phyloP scores from a whole-genome alignment of 2,113 vertebrate species.

The Dissostichus mawsoni region DNA sequence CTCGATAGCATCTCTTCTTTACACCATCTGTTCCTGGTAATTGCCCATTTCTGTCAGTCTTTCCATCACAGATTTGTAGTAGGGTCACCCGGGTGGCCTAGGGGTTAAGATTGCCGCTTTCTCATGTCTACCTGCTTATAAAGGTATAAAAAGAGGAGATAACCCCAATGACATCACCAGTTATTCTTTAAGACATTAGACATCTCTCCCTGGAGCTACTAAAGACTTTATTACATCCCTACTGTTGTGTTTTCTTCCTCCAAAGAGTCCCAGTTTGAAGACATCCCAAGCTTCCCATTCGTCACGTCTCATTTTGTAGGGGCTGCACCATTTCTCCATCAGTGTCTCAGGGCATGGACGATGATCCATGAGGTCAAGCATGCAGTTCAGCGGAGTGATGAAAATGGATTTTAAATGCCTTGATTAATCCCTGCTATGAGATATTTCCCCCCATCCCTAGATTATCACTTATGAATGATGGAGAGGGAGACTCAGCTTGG shows the following conservation, averaged over 20 bases:
- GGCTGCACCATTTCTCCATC: constrained; percentile 2
- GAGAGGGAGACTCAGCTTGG: not conserved
- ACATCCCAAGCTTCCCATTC: constrained; percentile 5
- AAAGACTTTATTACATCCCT: not conserved
- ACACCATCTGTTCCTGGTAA: not conserved
- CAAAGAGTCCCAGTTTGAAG: not conserved
- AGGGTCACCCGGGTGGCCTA: not conserved
- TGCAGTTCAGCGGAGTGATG: constrained; percentile 17
- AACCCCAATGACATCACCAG: not conserved
- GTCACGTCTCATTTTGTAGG: not conserved
- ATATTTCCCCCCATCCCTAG: constrained; percentile 8
- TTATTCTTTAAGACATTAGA: constrained; percentile 5
- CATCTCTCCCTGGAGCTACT: not conserved
- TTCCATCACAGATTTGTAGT: not conserved
- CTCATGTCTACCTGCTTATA: constrained; percentile 1
- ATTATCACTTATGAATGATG: constrained; percentile 29
- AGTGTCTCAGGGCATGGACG: not conserved
- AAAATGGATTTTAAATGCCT: constrained; percentile 56
- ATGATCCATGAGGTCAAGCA: constrained; percentile 42
- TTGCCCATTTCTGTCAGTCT: not conserved
- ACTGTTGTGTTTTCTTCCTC: not conserved
- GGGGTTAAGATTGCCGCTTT: not conserved
- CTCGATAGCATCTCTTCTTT: not conserved
- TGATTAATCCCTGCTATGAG: constrained; percentile 54
- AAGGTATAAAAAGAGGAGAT: constrained; percentile 2